These are phyloP conservation scores for Odontesthes bonariensis DNA, from an alignment of 2,113 vertebrate genomes.

Conservation along the genomic window DNA sequence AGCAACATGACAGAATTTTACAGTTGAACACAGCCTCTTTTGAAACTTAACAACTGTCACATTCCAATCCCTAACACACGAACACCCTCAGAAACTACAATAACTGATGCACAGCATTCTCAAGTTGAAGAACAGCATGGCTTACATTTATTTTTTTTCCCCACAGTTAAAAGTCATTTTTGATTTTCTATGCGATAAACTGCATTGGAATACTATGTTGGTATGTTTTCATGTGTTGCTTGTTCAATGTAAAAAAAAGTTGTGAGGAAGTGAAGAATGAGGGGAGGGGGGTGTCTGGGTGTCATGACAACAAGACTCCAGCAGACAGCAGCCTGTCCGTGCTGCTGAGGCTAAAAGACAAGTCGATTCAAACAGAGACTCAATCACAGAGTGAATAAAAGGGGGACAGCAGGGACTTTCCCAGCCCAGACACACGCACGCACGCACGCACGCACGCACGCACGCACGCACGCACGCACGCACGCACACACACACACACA, in stretches of 20 bases:
- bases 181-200: rapidly evolving
- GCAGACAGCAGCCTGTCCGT: slow-evolving; percentile 56
- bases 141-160: background rate
- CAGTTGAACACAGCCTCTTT: slow-evolving; percentile 30
- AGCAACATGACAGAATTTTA: slow-evolving; percentile 10
- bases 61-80: slow-evolving; percentile 28
- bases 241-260: background rate
- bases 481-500: slow-evolving; percentile 44
- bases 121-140: background rate
- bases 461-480: no score
- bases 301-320: slow-evolving; percentile 56
- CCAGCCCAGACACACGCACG: slow-evolving; percentile 29
- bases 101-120: background rate
- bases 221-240: background rate
- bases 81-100: background rate
- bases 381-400: slow-evolving; percentile 22
- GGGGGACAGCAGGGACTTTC: slow-evolving; percentile 71
- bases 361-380: slow-evolving; percentile 35
- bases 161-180: background rate
- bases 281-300: background rate
- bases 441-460: slow-evolving; percentile 11
- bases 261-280: background rate
- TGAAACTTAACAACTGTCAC: slow-evolving; percentile 39
- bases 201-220: background rate
- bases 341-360: slow-evolving; percentile 33